phyloP scores from a whole-genome alignment of 53 echinoderm and acorn worm genomes.

The Hippasteria phrygiana region DNA sequence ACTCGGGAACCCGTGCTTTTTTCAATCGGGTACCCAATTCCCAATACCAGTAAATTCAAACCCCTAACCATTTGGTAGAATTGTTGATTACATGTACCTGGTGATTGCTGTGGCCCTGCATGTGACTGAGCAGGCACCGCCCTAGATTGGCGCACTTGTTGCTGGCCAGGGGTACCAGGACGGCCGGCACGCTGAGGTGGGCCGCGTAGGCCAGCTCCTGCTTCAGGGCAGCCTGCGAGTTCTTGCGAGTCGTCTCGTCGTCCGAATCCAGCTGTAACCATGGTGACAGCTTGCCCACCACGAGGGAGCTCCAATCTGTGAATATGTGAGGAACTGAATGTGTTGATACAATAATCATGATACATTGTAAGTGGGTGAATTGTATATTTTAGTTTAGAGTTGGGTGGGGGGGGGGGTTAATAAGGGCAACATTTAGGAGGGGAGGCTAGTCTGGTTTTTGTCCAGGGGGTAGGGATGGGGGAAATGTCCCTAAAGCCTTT shows the following conservation, averaged over 20 bases:
- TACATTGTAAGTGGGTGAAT: too few relatives aligned
- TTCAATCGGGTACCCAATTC: too few relatives aligned
- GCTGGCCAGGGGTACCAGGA: constrained; percentile 83
- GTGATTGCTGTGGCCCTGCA: constrained; percentile 97
- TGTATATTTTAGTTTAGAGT: too few relatives aligned
- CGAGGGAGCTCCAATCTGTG: constrained; percentile 97
- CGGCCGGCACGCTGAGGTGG: constrained; percentile 95
- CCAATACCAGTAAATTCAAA: too few relatives aligned
- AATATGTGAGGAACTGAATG: not conserved
- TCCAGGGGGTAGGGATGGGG: too few relatives aligned
- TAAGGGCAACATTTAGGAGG: too few relatives aligned
- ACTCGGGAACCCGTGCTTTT: too few relatives aligned
- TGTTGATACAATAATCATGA: not conserved
- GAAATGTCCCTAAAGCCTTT: too few relatives aligned
- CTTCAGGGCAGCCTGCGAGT: constrained; percentile 90
- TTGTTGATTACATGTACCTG: constrained; percentile 68
- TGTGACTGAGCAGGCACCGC: constrained; percentile 89
- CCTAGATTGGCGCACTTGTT: constrained; percentile 90
- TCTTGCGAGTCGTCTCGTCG: constrained; percentile 83
- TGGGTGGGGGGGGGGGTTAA: too few relatives aligned
- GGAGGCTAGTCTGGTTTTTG: too few relatives aligned
- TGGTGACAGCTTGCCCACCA: constrained; percentile 94
- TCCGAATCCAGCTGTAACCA: constrained; percentile 92
- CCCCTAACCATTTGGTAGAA: not conserved
- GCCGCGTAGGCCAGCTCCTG: constrained; percentile 95